Evolutionary conservation across 2,113 vertebrate species (phyloP).

Genomic region (Forbesichthys agassizii): DNA sequence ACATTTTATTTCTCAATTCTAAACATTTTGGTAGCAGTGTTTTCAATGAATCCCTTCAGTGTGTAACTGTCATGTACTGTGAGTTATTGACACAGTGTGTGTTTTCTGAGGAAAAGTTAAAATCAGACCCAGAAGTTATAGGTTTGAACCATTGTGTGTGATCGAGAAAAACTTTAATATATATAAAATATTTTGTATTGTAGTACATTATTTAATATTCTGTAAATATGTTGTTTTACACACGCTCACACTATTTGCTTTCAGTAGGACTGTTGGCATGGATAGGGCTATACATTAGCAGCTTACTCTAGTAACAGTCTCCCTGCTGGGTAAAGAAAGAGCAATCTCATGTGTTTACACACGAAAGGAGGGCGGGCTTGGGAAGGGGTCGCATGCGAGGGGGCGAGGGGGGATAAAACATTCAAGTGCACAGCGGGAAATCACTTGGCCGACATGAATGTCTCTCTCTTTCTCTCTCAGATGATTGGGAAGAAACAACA

Average conservation of each 20-base stretch:
- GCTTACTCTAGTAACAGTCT: constrained; percentile 43
- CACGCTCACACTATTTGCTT: neutral
- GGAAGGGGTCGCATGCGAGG: neutral
- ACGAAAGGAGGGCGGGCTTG: constrained; percentile 23
- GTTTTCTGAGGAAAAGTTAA: no score
- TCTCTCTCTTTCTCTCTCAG: constrained; percentile 45
- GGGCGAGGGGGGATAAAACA: constrained; percentile 13
- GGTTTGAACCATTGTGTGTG: no score
- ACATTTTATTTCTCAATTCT: no score
- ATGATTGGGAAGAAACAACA: constrained; percentile 47
- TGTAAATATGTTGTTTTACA: no score
- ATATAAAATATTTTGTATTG: no score
- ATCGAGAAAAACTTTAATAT: no score
- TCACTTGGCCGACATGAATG: constrained; percentile 45
- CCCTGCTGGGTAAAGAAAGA: constrained; percentile 38
- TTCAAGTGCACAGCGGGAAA: constrained; percentile 64
- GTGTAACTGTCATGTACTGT: no score
- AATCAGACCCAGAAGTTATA: no score
- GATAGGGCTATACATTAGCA: constrained; percentile 37
- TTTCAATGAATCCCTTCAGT: no score
- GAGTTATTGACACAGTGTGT: no score
- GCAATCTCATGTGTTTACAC: constrained; percentile 55
- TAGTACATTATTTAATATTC: no score
- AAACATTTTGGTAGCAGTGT: no score
- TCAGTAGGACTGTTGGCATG: constrained; percentile 34